Conservation (phyloP, 1,140 invertebrate species). For the Penaeus chinensis region DNA sequence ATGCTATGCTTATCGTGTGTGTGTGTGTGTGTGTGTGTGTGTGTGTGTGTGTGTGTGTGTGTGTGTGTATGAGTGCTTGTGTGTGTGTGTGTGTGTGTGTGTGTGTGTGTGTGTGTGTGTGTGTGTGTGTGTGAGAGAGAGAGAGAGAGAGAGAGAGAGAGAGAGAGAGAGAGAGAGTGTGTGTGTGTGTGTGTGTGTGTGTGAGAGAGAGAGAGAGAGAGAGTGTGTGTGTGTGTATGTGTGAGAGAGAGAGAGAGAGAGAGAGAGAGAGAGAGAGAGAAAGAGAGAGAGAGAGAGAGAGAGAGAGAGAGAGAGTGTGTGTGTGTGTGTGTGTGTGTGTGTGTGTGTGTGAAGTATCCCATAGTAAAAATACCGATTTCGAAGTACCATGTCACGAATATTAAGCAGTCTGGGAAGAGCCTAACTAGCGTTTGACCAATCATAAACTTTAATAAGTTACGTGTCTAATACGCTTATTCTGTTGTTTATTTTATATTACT, state of each 20-base stretch:
- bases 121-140: background rate
- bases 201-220: background rate
- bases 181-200: constrained; percentile 9
- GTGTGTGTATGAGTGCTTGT: background rate
- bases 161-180: background rate
- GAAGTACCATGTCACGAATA: too few relatives aligned
- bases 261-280: background rate
- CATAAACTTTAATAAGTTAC: too few relatives aligned
- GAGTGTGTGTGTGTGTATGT: constrained; percentile 5
- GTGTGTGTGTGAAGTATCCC: too few relatives aligned
- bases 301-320: background rate
- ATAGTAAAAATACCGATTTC: too few relatives aligned
- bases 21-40: constrained; percentile 7
- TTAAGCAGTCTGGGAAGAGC: too few relatives aligned
- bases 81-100: background rate
- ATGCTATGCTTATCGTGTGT: background rate
- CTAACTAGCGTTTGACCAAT: too few relatives aligned
- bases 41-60: background rate
- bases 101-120: background rate
- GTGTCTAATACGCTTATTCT: too few relatives aligned
- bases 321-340: constrained; percentile 7
- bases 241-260: background rate
- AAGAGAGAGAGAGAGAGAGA: constrained; percentile 5
- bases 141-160: background rate
- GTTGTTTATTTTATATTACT: too few relatives aligned